These are phyloP conservation scores for Albula goreensis DNA, from an alignment of 2,113 vertebrate species.

Conservation along the genomic window DNA sequence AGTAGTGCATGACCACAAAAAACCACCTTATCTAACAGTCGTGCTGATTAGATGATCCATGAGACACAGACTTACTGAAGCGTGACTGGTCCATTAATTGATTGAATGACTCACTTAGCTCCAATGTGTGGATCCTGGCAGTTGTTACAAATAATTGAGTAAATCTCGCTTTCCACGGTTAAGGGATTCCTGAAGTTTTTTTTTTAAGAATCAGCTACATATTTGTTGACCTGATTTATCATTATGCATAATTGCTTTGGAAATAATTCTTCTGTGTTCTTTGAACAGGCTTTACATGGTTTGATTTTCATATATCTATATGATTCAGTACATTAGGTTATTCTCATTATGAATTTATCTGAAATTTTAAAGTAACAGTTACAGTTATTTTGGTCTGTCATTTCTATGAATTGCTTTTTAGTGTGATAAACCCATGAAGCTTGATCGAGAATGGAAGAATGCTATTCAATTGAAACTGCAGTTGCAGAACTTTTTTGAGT, in stretches of 20 bases:
- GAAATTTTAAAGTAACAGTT: neutral
- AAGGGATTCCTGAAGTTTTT: neutral
- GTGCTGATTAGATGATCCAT: neutral
- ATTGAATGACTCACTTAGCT: neutral
- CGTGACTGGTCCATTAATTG: conserved; percentile 2
- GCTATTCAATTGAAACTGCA: too few species aligned
- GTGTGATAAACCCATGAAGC: neutral
- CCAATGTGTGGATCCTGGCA: neutral
- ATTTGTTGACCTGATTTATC: neutral
- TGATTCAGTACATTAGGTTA: neutral
- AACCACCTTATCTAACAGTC: neutral
- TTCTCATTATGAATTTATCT: neutral
- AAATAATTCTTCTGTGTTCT: neutral
- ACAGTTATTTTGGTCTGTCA: neutral
- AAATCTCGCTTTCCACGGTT: neutral
- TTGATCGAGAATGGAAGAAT: neutral
- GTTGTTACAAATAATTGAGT: neutral
- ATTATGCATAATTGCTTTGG: neutral
- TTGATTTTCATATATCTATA: neutral
- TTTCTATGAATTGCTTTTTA: neutral
- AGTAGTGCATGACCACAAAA: neutral
- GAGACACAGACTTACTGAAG: neutral
- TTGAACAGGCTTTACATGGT: neutral
- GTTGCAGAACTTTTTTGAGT: too few species aligned
- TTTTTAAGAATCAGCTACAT: neutral